Percentiles rank a stretch among this genome's conserved stretches.
These are phyloP conservation scores for Neoitamus cyanurus DNA, from an alignment of 2,888 invertebrate genomes.

Conservation along the genomic window DNA sequence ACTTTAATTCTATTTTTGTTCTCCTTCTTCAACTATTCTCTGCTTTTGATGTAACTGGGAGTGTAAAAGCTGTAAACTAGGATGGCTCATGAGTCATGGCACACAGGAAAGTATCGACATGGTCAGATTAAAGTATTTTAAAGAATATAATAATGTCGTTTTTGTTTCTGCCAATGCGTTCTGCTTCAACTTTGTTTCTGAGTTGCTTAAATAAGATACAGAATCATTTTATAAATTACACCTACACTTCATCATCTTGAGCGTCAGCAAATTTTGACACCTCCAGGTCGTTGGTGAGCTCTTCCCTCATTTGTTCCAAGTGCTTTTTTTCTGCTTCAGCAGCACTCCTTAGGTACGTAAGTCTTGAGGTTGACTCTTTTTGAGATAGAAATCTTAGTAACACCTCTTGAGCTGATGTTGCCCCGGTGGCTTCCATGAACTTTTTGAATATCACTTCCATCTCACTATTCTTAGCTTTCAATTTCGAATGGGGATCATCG, in stretches of 20 bases:
- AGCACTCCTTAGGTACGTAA: slow-evolving; percentile 76
- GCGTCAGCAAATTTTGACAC: slow-evolving; percentile 82
- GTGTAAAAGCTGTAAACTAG: no score
- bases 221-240: slow-evolving; percentile 48
- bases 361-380: slow-evolving; percentile 76
- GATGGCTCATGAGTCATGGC: no score
- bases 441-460: slow-evolving; percentile 78
- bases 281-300: slow-evolving; percentile 76
- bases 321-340: slow-evolving; percentile 80
- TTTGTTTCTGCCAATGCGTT: no score
- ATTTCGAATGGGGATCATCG: slow-evolving; percentile 61
- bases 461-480: slow-evolving; percentile 60
- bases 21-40: no score
- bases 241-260: slow-evolving; percentile 83
- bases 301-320: slow-evolving; percentile 75
- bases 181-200: no score
- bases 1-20: no score
- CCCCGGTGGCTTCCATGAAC: slow-evolving; percentile 82
- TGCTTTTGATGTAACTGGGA: no score
- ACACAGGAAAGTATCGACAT: no score
- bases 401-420: slow-evolving; percentile 79
- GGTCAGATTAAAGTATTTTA: no score
- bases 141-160: no score
- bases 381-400: slow-evolving; percentile 79
- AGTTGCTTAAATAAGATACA: no score